Evolutionary conservation across 2,797 vertebrate genomes (phyloP), one percentile per base, ranked within the genome.

Genomic region (Galago senegalensis): DNA sequence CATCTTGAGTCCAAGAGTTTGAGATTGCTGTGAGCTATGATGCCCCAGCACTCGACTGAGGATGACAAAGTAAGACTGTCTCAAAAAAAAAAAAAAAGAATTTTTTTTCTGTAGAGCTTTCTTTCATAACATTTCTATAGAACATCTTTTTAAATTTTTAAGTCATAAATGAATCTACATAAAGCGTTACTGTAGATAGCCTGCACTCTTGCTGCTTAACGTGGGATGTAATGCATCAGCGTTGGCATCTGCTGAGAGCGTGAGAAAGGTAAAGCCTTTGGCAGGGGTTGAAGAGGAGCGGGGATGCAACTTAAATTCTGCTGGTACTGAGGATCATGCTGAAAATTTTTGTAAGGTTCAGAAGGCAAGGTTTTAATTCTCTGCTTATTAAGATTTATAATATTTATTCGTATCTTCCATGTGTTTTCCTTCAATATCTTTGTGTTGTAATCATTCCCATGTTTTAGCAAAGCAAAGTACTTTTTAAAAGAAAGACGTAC

Each of bases 381-480:
- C 7, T 34, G 3, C 21, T 56, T 91, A 34, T 29, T 82, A 56
- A 56, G 3, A 49, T 60, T 85, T 27, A 34, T 20, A 46, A 34
- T 31, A 11, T 37, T 90, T 29, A 34, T 34, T 91, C 27, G 5
- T 94, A 86, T 49, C 56, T 65, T 76, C 34, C 61, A 49, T 72
- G 49, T 72, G 23, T 81, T 94, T 94, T 65, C 60, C 34, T 83
- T 96, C 43, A 92, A 21, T 89, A 73, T 89, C 34, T 21, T 49
- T 82, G 1, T 72, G 34, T 90, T 25, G 56, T 96, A 87, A 88
- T 84, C 91, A 88, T 69, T 84, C 23, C 63, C 58, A 31, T 75
- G 43, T 84, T 21, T 87, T 31, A 80, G 43, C n/a, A 81, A 3
- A 87, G 17, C 37, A 73, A 65, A 93, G 4, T 63, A 53, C 3